These are phyloP conservation scores for Parnassius orleans DNA, from an alignment of 2,888 invertebrate species.

Conservation along the genomic window DNA sequence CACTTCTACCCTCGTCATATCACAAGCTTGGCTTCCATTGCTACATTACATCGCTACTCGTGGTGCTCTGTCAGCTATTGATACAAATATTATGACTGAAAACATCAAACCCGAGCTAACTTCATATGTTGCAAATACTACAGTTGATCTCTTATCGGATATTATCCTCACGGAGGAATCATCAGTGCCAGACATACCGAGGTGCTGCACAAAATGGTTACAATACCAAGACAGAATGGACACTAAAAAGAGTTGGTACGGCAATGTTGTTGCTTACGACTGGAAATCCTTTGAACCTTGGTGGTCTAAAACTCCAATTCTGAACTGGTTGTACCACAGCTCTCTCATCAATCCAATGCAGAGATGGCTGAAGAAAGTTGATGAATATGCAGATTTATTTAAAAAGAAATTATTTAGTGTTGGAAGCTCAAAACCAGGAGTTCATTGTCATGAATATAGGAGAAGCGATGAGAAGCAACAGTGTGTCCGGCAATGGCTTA, in stretches of 20 bases:
- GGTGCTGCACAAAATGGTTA: constrained; percentile 58
- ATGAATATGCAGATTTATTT: constrained; percentile 47
- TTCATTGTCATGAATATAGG: constrained; percentile 24
- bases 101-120: constrained; percentile 19
- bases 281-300: constrained; percentile 51
- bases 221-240: constrained; percentile 39
- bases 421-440: constrained; percentile 16
- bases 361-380: constrained; percentile 61
- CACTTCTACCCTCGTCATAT: constrained; percentile 43
- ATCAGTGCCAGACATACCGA: constrained; percentile 33
- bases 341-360: constrained; percentile 61
- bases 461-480: constrained; percentile 29
- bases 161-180: constrained; percentile 33
- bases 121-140: constrained; percentile 34
- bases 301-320: constrained; percentile 54
- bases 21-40: constrained; percentile 36
- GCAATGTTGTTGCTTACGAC: constrained; percentile 41
- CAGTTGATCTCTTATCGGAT: constrained; percentile 37
- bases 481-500: constrained; percentile 51
- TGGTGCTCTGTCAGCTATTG: constrained; percentile 19
- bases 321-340: constrained; percentile 62
- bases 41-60: constrained; percentile 32
- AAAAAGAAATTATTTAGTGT: constrained; percentile 23
- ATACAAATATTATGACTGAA: constrained; percentile 35
- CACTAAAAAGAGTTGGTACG: constrained; percentile 42